Evolutionary conservation across 2,797 vertebrate genomes (phyloP), one percentile per base, ranked within the genome.

Genomic region (Scleropages formosus): DNA sequence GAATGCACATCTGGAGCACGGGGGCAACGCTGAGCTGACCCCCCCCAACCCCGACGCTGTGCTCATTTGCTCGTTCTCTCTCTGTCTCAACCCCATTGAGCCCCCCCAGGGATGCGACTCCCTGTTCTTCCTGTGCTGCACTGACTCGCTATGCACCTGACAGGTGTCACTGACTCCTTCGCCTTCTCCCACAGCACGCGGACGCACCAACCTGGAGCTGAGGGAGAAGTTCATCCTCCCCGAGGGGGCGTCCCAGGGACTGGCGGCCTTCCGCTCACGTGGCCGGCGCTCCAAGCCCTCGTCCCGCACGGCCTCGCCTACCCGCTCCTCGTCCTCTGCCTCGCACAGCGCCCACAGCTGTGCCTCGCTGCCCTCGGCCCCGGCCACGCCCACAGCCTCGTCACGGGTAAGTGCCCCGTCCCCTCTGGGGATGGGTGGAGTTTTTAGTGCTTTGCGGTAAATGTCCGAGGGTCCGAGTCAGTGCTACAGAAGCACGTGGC

Each of bases 181-280:
- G 26, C 51, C 53, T 69, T 46, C 20, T 13, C 56, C 72, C 78
- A 22, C 88, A 98, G 97, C 97, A 60, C 95, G 97, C 15, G 97
- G 97, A 61, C 93, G 97, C 75, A 99, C 97, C 81, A 99, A 99
- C 92, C 91, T 99, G 65, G 97, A 99, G 84, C 91, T 99, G 63
- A 89, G 97, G 66, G 97, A 99, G 89, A 99, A 98, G 84, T 99
- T 99, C 89, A 99, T 99, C 89, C 89, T 99, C 12, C 97, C 96
- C 0, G 97, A 99, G 71, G 97, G 96, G 39, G 93, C 94, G 3
- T 94, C 96, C 4, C 95, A 96, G 86, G 94, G 96, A 11, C 94
- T 98, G 92, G 95, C 96, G 0, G 94, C 96, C 0, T 99, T 98
- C 93, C 92, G 97, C 0, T 96, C 95, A 0, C 90, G 97, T 49